Conservation (phyloP, 2,797 vertebrate species). For the Amblyraja radiata region DNA sequence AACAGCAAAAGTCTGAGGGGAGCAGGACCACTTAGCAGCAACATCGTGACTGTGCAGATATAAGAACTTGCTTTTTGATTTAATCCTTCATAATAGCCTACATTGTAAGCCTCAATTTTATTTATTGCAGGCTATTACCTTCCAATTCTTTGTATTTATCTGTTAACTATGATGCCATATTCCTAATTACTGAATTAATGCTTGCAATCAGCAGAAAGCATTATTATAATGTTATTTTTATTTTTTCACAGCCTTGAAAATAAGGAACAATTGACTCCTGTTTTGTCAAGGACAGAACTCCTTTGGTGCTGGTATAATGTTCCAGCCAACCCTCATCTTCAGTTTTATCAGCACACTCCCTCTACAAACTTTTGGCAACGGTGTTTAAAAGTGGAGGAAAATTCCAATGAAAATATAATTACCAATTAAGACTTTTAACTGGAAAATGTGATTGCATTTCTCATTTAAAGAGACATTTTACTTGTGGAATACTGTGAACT, state of each 20-base stretch:
- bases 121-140: not conserved
- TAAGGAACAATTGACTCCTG: not conserved
- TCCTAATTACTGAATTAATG: not conserved
- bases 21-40: too few relatives aligned
- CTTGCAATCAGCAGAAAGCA: not conserved
- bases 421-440: not conserved
- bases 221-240: not conserved
- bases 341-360: conserved; percentile 8
- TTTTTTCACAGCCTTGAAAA: conserved; percentile 10
- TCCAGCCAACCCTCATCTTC: conserved; percentile 6
- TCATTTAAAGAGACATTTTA: not conserved
- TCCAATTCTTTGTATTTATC: not conserved
- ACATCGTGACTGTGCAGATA: too few relatives aligned
- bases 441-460: not conserved
- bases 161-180: not conserved
- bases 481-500: not conserved
- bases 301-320: not conserved
- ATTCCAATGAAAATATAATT: not conserved
- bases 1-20: too few relatives aligned
- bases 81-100: not conserved
- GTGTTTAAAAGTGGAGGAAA: not conserved
- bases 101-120: not conserved
- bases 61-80: too few relatives aligned
- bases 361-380: not conserved
- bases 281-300: conserved; percentile 17